Evolutionary conservation across 2,113 vertebrate species (phyloP).

Genomic region (Thomomys bottae): DNA sequence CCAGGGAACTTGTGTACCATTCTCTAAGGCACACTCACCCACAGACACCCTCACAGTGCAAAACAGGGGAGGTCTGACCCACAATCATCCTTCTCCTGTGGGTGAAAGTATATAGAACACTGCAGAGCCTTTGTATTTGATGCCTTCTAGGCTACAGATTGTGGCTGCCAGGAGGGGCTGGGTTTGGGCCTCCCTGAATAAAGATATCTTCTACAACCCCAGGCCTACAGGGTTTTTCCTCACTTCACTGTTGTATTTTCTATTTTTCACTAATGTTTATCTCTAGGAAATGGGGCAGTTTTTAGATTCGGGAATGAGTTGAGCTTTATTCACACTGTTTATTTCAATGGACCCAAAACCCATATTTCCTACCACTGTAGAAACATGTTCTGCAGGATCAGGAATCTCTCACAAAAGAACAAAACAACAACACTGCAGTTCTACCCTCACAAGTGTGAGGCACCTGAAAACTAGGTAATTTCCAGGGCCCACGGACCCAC

Average conservation of each 20-base stretch:
- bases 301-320: constrained; percentile 34
- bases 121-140: background rate
- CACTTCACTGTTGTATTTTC: background rate
- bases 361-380: constrained; percentile 11
- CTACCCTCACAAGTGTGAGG: background rate
- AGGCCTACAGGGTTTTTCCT: background rate
- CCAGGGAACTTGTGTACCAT: background rate
- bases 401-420: constrained; percentile 5
- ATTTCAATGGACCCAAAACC: background rate
- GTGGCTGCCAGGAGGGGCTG: background rate
- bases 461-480: background rate
- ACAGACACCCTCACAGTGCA: background rate
- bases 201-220: background rate
- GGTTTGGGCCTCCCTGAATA: constrained; percentile 9
- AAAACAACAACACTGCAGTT: background rate
- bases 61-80: background rate
- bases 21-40: background rate
- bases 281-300: constrained; percentile 28
- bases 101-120: background rate
- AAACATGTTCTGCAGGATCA: constrained; percentile 17
- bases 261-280: constrained; percentile 22
- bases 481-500: background rate
- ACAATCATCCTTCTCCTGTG: background rate
- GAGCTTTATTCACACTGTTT: constrained; percentile 10
- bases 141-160: background rate